Conservation (phyloP, 2,888 invertebrate genomes). For the Argyresthia albistria region DNA sequence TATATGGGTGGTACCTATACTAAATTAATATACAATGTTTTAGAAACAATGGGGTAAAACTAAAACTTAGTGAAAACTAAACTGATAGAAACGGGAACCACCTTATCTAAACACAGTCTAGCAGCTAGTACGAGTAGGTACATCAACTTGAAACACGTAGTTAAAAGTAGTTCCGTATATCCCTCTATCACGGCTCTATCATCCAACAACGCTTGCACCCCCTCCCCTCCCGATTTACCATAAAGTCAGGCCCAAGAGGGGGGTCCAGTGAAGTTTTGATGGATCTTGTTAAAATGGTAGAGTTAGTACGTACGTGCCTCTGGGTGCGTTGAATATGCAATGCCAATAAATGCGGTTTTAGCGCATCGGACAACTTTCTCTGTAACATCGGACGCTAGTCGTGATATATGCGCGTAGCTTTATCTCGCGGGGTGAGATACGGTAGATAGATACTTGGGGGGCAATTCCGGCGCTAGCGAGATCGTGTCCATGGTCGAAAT, state of each 20-base stretch:
- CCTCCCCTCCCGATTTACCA: slow-evolving; percentile 10
- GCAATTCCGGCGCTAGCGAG: no score
- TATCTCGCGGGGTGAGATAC: slow-evolving; percentile 13
- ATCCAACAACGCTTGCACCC: slow-evolving; percentile 18
- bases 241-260: no score
- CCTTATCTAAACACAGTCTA: no score
- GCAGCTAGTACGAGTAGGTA: slow-evolving; percentile 1
- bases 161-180: slow-evolving; percentile 5
- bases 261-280: slow-evolving; percentile 7
- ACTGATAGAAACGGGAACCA: no score
- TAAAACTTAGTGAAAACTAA: no score
- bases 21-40: no score
- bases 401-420: slow-evolving; percentile 18
- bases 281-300: slow-evolving; percentile 25
- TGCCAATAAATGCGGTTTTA: slow-evolving; percentile 64
- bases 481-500: background rate
- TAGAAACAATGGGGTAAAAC: no score
- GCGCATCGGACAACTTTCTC: slow-evolving; percentile 57
- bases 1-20: background rate
- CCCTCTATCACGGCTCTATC: slow-evolving; percentile 9
- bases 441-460: background rate
- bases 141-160: slow-evolving; percentile 2
- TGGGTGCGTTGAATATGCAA: slow-evolving; percentile 66
- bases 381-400: slow-evolving; percentile 1
- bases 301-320: slow-evolving; percentile 20